Evolutionary conservation across 2,113 vertebrate genomes (phyloP), one percentile per base, ranked within the genome.

Genomic region (Oceanodroma tethys): DNA sequence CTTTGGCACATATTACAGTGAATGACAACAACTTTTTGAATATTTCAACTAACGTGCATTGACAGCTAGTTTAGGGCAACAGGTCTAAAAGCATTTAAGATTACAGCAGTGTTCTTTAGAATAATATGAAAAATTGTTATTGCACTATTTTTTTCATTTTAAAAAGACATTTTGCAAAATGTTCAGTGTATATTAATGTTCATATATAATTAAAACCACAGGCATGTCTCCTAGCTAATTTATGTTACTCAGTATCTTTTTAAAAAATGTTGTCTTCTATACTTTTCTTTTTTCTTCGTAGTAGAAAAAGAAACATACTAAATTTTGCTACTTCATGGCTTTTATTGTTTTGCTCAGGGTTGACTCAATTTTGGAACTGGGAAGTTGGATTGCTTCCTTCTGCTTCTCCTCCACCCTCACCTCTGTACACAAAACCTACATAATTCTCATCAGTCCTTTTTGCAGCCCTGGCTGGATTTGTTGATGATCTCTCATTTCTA

Each of bases 61-160:
- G 63, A 82, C 34, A 91, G 58, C 36, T 66, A 53, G 65, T 81
- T 95, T 60, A 80, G 74, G 45, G 32, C 66, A 87, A 72, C 56
- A 70, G 27, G 8, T 86, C 78, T 91, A 90, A 95, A 95, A 93
- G 63, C 78, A 70, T 86, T 91, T 76, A 85, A 80, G 73, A 88
- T 60, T 82, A 55, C 26, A 73, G 45, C 45, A 55, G 1, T 40
- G 23, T 59, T 93, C 74, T 80, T 84, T 55, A 80, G 34, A 90
- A 85, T 72, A 76, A 27, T 75, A 48, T 42, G 53, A 62, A 29
- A 15, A 66, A 55, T 23, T 92, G 29, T 34, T 91, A 45, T 45
- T 90, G 58, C 16, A 20, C 10, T 81, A 1, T 22, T 55, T 80
- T 82, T 81, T 80, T 81, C 13, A 53, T 74, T 73, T 86, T 48